A percentile compares a stretch with the other conserved stretches of the same genome.
phyloP scores from a whole-genome alignment of 2,888 invertebrate genomes.

The Agrotis exclamationis region DNA sequence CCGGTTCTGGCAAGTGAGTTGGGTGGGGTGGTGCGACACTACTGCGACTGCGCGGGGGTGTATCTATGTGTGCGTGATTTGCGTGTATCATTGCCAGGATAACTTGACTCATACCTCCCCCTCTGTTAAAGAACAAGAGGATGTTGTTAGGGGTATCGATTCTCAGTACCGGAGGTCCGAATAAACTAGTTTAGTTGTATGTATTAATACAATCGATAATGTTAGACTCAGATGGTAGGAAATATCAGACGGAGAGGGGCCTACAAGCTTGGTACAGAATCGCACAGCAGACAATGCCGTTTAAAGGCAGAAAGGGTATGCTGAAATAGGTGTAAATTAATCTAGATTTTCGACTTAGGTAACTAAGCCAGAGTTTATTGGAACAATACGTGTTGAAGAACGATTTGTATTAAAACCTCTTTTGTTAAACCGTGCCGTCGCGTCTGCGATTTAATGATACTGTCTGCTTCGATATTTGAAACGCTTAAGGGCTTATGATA shows the following conservation, averaged over 20 bases:
- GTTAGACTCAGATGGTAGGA: constrained; percentile 85
- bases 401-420: constrained; percentile 7
- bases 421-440: constrained; percentile 5
- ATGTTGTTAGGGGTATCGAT: constrained; percentile 67
- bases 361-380: not conserved
- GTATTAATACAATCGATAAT: constrained; percentile 89
- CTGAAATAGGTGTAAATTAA: constrained; percentile 40
- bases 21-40: constrained; percentile 83
- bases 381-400: not conserved
- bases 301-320: constrained; percentile 30
- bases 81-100: constrained; percentile 79
- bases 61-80: constrained; percentile 82
- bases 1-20: constrained; percentile 84
- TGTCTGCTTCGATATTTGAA: constrained; percentile 23
- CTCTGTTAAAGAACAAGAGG: constrained; percentile 38
- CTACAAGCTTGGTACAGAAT: constrained; percentile 75
- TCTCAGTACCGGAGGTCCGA: constrained; percentile 73
- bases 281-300: constrained; percentile 68
- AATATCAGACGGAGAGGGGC: constrained; percentile 88
- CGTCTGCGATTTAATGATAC: constrained; percentile 34
- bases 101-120: constrained; percentile 74
- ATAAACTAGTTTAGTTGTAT: constrained; percentile 71
- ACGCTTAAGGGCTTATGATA: not conserved
- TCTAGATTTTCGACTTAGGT: not conserved
- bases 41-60: constrained; percentile 85